Percentiles rank a stretch among this genome's conserved stretches.
phyloP scores from a whole-genome alignment of 2,797 vertebrate genomes.

The Chelon auratus region DNA sequence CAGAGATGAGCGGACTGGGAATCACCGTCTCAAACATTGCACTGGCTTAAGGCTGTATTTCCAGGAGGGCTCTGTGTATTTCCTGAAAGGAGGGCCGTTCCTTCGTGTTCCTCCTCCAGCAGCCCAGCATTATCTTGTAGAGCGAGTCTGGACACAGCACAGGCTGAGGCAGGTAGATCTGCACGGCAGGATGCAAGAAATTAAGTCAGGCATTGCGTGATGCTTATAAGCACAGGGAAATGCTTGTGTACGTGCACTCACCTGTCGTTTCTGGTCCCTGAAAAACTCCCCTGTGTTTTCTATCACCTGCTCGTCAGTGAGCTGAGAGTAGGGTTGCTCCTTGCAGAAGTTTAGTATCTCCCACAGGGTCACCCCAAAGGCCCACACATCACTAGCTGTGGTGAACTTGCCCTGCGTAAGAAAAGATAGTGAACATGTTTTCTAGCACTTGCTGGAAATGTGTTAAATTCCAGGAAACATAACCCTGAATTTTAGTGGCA shows the following conservation, averaged over 20 bases:
- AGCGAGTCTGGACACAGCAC: conserved; percentile 91
- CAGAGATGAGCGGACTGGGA: conserved; percentile 55
- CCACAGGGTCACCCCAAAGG: conserved; percentile 96
- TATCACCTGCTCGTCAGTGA: conserved; percentile 98
- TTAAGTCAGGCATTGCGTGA: not conserved
- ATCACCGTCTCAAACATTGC: conserved; percentile 50
- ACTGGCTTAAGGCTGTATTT: conserved; percentile 76
- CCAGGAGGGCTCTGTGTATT: conserved; percentile 90
- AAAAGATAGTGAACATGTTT: not conserved
- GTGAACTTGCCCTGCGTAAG: conserved; percentile 94
- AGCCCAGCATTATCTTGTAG: conserved; percentile 98
- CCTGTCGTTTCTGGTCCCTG: conserved; percentile 97
- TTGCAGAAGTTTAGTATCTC: conserved; percentile 96
- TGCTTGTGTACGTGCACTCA: conserved; percentile 49
- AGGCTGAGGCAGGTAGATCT: conserved; percentile 97
- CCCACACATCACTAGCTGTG: conserved; percentile 97
- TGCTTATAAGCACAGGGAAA: not conserved
- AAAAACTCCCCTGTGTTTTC: conserved; percentile 99
- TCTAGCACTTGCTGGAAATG: not conserved
- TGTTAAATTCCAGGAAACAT: not conserved
- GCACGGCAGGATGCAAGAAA: not conserved
- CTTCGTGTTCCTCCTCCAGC: conserved; percentile 96
- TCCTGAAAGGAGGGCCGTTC: conserved; percentile 95
- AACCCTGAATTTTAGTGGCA: not conserved
- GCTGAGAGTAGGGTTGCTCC: conserved; percentile 96